Evolutionary conservation across 2,888 invertebrate genomes (phyloP).

Genomic region (Agelastica alni): DNA sequence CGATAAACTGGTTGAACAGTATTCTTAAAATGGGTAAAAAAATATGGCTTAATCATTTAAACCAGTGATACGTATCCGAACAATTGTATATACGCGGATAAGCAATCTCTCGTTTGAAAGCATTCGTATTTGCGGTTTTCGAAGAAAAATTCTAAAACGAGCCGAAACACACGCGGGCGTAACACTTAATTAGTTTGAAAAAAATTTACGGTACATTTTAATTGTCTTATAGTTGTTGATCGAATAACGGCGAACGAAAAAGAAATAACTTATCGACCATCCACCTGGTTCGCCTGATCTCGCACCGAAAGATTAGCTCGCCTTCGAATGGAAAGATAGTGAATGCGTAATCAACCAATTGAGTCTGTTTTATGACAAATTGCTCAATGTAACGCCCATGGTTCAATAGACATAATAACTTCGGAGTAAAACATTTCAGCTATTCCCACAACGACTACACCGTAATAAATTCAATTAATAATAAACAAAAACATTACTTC

Average conservation of each 20-base stretch:
- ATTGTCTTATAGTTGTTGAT: too few species aligned
- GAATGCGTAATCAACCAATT: too few species aligned
- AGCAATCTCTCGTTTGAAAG: neutral
- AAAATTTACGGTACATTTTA: too few species aligned
- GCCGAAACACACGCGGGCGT: neutral
- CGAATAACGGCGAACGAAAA: too few species aligned
- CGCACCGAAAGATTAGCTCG: too few species aligned
- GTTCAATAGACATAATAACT: neutral
- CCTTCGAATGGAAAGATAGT: too few species aligned
- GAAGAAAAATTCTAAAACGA: neutral
- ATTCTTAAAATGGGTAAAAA: too few species aligned
- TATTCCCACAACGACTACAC: constrained; percentile 1
- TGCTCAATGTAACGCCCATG: neutral
- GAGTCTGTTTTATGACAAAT: too few species aligned
- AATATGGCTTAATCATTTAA: neutral
- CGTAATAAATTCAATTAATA: constrained; percentile 27
- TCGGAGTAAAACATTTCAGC: neutral
- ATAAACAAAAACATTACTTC: constrained; percentile 14
- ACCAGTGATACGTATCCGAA: neutral
- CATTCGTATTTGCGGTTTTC: neutral
- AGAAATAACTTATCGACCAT: too few species aligned
- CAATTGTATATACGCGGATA: neutral
- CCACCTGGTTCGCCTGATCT: too few species aligned
- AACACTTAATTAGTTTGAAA: too few species aligned
- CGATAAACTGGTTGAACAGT: too few species aligned